Conservation (phyloP, 2,113 vertebrate species). For the Coptodon rendalli region DNA sequence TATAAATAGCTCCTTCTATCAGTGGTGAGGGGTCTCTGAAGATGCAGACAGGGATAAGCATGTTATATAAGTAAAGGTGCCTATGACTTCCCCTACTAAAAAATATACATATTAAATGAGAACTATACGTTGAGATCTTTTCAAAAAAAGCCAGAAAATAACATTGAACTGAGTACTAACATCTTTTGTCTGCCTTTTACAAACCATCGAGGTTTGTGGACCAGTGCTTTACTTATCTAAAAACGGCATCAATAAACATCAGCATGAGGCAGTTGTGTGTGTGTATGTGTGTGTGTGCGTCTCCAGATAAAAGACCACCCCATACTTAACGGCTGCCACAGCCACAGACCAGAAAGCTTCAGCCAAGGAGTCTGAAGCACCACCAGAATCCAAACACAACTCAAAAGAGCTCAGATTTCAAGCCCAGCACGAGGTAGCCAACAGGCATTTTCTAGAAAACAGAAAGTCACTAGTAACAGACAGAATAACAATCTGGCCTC, state of each 20-base stretch:
- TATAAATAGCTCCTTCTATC: background rate
- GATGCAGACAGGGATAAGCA: background rate
- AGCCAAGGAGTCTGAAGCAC: constrained; percentile 16
- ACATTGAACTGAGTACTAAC: background rate
- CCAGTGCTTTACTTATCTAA: constrained; percentile 21
- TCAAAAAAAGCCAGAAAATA: background rate
- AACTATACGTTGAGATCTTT: background rate
- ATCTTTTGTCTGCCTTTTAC: background rate
- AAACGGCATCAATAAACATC: constrained; percentile 42
- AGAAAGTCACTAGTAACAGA: background rate
- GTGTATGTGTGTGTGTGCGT: background rate
- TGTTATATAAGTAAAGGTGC: background rate
- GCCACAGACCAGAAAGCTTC: background rate
- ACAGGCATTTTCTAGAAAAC: background rate
- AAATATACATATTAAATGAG: background rate
- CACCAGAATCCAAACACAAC: constrained; percentile 30
- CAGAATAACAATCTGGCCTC: background rate
- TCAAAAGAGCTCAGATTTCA: constrained; percentile 46
- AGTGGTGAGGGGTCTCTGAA: background rate
- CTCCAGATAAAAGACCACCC: constrained; percentile 18
- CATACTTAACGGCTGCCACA: background rate
- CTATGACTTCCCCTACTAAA: background rate
- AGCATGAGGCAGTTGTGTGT: constrained; percentile 6
- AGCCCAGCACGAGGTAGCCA: constrained; percentile 8
- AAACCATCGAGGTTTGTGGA: background rate